Evolutionary conservation across 92 coral and sea anemone genomes (phyloP), one percentile per base, ranked within the genome.

Genomic region (Metridium senile): DNA sequence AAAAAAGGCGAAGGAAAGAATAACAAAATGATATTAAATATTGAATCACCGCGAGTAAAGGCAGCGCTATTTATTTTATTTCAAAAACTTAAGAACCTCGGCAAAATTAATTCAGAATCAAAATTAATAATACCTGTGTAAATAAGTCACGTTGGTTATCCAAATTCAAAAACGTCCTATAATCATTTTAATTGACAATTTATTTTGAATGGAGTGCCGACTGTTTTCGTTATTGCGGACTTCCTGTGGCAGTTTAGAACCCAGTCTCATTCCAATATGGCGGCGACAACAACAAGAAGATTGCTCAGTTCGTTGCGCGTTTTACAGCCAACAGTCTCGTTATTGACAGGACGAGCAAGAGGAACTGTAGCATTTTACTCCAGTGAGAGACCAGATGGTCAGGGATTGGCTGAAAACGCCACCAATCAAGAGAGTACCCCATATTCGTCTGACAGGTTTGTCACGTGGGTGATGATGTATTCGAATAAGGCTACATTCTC

Each of bases 251-350:
- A 56, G 21, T 16, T 73, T n/a, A 22, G 35, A 3, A 18, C n/a
- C 67, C 68, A 73, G 78, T 4, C 78, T 26, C 6, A 39, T 34
- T 73, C 78, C 66, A 73, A 73, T 29, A 73, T 73, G 78, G 78
- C 78, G 78, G 57, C 35, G 10, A 57, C 78, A 73, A 63, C 69
- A 63, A 63, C 32, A 63, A 11, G 69, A 10, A 7, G 26, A n/a
- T 3, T 63, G 3, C 59, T 2, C 1, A 28, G 20, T 63, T 63
- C 69, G 1, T 63, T 63, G 7, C 25, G 69, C 27, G 22, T 63
- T 10, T 63, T 63, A 28, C 69, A 28, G 23, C 69, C 69, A 63
- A 63, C 69, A 9, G 69, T 28, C 10, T 63, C 69, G n/a, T 30
- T 63, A 19, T 31, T 63, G 7, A 63, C 8, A 63, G 43, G 69